Percentiles rank a stretch among this genome's conserved stretches.
Evolutionary conservation across 2,113 vertebrate genomes (phyloP).

Genomic region (Elgaria multicarinata): DNA sequence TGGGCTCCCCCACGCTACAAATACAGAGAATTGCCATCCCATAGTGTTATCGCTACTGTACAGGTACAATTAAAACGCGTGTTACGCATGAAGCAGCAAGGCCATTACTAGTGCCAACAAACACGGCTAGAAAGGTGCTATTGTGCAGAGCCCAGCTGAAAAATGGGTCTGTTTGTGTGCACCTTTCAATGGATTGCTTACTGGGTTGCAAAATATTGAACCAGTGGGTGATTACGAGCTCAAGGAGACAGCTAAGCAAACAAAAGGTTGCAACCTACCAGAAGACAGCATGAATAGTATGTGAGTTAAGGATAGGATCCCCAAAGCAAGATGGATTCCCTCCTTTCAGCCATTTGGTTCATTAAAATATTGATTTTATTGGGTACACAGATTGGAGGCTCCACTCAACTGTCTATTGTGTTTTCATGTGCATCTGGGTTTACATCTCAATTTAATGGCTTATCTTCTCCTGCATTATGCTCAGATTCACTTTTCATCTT

Average conservation of each 20-base stretch:
- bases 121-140: conserved; percentile 70
- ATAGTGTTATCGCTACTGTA: conserved; percentile 68
- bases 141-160: conserved; percentile 61
- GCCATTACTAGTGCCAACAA: conserved; percentile 65
- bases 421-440: conserved; percentile 53
- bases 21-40: conserved; percentile 66
- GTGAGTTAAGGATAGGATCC: conserved; percentile 22
- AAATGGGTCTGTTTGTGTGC: conserved; percentile 63
- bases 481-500: conserved; percentile 47
- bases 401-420: conserved; percentile 48
- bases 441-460: conserved; percentile 57
- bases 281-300: conserved; percentile 18
- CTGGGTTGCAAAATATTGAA: conserved; percentile 62
- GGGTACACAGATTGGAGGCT: conserved; percentile 34
- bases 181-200: conserved; percentile 53
- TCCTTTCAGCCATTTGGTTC: conserved; percentile 64
- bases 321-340: conserved; percentile 55
- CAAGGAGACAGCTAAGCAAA: conserved; percentile 48
- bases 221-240: conserved; percentile 47
- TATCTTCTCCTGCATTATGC: conserved; percentile 38
- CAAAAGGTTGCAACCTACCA: conserved; percentile 38
- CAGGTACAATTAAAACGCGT: conserved; percentile 73
- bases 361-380: conserved; percentile 62
- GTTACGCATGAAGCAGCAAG: conserved; percentile 63
- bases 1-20: conserved; percentile 61